A percentile compares a stretch with the other conserved stretches of the same genome.
phyloP scores from a whole-genome alignment of 2,888 invertebrate genomes.

The Mechanitis messenoides region DNA sequence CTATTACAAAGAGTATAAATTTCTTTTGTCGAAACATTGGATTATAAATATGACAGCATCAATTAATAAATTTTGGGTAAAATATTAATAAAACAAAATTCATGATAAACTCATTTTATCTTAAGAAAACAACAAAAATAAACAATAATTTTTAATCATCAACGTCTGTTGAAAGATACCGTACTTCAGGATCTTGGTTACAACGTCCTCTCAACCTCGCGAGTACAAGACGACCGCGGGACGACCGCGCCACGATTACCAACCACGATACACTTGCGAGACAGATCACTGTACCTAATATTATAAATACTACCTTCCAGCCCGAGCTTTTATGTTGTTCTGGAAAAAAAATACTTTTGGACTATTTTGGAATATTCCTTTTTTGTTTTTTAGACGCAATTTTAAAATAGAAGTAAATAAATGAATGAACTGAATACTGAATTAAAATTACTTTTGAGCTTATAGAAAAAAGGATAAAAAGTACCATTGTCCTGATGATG shows the following conservation, averaged over 20 bases:
- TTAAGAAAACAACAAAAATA: not conserved
- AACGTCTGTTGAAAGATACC: constrained; percentile 51
- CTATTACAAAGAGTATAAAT: too few relatives aligned
- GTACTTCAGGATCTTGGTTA: constrained; percentile 51
- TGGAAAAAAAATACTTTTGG: constrained; percentile 24
- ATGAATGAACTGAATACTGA: not conserved
- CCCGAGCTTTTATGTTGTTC: constrained; percentile 33
- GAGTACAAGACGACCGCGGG: constrained; percentile 36
- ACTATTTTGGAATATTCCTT: not conserved
- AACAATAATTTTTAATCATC: constrained; percentile 40
- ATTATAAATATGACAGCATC: too few relatives aligned
- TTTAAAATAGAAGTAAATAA: too few relatives aligned
- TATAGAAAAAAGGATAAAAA: not conserved
- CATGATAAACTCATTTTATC: too few relatives aligned
- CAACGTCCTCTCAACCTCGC: constrained; percentile 45
- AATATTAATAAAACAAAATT: too few relatives aligned
- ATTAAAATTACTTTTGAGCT: not conserved
- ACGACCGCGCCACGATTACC: constrained; percentile 31
- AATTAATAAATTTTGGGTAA: too few relatives aligned
- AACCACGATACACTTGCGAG: constrained; percentile 32
- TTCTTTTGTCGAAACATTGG: too few relatives aligned
- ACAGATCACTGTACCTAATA: constrained; percentile 34
- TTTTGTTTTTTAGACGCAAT: too few relatives aligned
- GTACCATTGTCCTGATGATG: constrained; percentile 20
- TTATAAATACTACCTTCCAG: constrained; percentile 36